Evolutionary conservation across 2,888 invertebrate genomes (phyloP).

Genomic region (Napeogenes sylphis): DNA sequence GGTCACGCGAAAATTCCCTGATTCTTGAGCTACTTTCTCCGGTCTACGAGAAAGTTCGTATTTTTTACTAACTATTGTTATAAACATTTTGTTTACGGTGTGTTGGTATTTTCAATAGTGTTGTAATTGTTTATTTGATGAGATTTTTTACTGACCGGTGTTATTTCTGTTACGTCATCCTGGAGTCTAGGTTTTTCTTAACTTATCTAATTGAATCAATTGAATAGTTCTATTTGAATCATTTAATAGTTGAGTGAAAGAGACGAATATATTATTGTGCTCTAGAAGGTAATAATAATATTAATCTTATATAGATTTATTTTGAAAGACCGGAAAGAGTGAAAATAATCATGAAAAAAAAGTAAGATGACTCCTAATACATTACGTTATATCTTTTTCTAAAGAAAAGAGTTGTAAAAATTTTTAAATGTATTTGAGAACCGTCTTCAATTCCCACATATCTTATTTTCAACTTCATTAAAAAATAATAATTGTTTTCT

Average conservation of each 20-base stretch:
- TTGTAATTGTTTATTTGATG: conserved; percentile 11
- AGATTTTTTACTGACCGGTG: conserved; percentile 23
- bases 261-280: not conserved
- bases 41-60: not conserved
- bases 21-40: conserved; percentile 3
- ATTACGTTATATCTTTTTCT: too few relatives aligned
- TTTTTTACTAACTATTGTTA: conserved; percentile 3
- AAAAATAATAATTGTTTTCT: too few relatives aligned
- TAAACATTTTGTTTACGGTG: too few relatives aligned
- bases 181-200: conserved; percentile 43
- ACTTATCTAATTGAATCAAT: conserved; percentile 49
- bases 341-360: too few relatives aligned
- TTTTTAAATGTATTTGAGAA: too few relatives aligned
- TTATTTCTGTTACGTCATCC: conserved; percentile 58
- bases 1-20: conserved; percentile 33
- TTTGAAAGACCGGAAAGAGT: not conserved
- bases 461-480: too few relatives aligned
- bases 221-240: conserved; percentile 32
- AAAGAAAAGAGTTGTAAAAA: too few relatives aligned
- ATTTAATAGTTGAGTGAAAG: not conserved
- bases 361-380: too few relatives aligned
- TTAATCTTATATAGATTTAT: not conserved
- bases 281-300: not conserved
- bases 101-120: conserved; percentile 19
- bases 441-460: too few relatives aligned